Conservation (phyloP, 1,140 invertebrate genomes). For the Harlomillsia oculata region DNA sequence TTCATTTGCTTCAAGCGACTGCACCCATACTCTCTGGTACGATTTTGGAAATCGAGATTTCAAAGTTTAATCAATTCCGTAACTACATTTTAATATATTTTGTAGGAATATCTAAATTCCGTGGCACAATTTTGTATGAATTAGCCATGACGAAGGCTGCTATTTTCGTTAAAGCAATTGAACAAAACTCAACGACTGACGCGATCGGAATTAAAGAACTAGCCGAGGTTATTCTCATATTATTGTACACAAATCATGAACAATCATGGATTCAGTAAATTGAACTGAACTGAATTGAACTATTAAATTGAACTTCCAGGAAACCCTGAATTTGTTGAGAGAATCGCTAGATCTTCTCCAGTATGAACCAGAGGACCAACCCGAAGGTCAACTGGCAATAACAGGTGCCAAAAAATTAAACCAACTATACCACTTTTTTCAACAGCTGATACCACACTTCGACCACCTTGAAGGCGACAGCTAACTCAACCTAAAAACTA, state of each 20-base stretch:
- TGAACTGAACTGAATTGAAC: too few relatives aligned
- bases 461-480: too few relatives aligned
- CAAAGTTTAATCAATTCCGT: background rate
- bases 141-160: constrained; percentile 24
- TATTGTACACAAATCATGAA: too few relatives aligned
- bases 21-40: constrained; percentile 19
- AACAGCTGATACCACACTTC: constrained; percentile 13
- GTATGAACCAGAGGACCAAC: constrained; percentile 25
- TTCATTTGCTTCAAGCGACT: constrained; percentile 21
- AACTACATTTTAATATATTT: background rate
- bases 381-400: constrained; percentile 19
- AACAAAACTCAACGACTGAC: too few relatives aligned
- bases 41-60: background rate
- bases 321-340: constrained; percentile 2
- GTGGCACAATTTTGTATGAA: constrained; percentile 28
- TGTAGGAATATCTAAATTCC: constrained; percentile 29
- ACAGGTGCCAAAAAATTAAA: constrained; percentile 5
- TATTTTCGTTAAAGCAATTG: too few relatives aligned
- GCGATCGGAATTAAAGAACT: too few relatives aligned
- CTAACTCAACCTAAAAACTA: too few relatives aligned
- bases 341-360: constrained; percentile 14
- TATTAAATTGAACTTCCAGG: constrained; percentile 11
- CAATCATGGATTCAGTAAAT: too few relatives aligned
- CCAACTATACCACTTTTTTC: constrained; percentile 17
- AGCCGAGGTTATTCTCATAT: constrained; percentile 9